Base-by-base conservation (phyloP, 2,797 vertebrate species). In the Gobionotothen gibberifrons region DNA sequence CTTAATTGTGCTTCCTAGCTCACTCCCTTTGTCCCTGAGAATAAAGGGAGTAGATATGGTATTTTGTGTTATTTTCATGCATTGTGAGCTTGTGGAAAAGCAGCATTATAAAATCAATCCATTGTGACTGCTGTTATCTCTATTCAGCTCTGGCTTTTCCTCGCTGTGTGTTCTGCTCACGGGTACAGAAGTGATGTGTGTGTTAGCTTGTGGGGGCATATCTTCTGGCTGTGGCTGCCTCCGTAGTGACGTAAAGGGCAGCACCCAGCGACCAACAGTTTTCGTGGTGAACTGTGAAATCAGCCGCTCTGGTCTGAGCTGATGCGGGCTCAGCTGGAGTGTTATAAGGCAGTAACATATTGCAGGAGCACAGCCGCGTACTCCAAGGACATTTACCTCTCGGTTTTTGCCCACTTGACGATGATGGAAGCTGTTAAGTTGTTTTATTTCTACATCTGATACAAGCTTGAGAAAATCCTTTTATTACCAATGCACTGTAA, bases 231-330 rank as follows among this genome's bases (percentile, higher is more conserved):
- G 63, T 85, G 52, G 56, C 72, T 75, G 84, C 80, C 82, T 79
- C 89, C 81, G 86, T 84, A 84, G 80, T 57, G 81, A 91, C 69
- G n/a, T 74, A 87, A 93, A 92, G 90, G 90, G 86, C 89, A 92
- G 90, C 83, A 82, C 86, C 86, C 86, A 73, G 86, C 57, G 58
- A 81, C 78, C 39, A 79, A 69, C 72, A 67, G 83, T 91, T 87
- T 85, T 86, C 83, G 75, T 67, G 76, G 85, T 76, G 81, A 90
- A 85, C 86, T 81, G 72, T 87, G 83, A 89, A 85, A 78, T 87
- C 73, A 72, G 85, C 77, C 46, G 16, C 74, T 40, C 54, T 62
- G 70, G 46, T 67, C 49, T 54, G 63, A 57, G 73, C 76, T 83
- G 82, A 83, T 78, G 79, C 77, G 72, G 78, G 82, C 90, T 84